A percentile compares a stretch with the other conserved stretches of the same genome.
Conservation (phyloP, 2,113 vertebrate genomes). For the rabbit (Oryctolagus cuniculus) region DNA sequence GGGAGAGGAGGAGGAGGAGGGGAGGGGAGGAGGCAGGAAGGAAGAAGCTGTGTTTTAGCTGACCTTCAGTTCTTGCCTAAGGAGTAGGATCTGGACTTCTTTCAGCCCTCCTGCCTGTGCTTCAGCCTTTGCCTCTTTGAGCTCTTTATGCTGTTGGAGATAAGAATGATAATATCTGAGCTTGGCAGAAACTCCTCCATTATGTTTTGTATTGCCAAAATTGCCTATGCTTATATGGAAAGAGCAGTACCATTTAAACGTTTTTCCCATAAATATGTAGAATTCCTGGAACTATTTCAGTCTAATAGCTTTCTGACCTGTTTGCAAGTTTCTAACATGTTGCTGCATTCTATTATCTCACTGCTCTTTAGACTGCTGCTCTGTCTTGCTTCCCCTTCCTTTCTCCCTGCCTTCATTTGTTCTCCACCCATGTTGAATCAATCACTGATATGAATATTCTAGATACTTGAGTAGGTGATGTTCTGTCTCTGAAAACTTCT, state of each 20-base stretch:
- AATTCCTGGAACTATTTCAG: background rate
- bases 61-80: background rate
- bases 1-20: too few relatives aligned
- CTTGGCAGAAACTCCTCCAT: background rate
- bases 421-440: background rate
- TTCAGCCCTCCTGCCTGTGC: background rate
- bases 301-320: background rate
- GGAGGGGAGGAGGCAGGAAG: too few relatives aligned
- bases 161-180: background rate
- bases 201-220: background rate
- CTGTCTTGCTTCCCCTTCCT: background rate
- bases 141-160: background rate
- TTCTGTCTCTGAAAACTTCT: constrained; percentile 28
- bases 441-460: background rate
- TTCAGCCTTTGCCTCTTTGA: background rate
- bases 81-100: background rate
- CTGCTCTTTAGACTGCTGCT: background rate
- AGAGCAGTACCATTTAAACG: background rate
- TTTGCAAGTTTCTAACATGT: background rate
- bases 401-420: background rate
- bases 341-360: background rate
- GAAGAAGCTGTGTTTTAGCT: background rate
- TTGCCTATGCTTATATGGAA: background rate
- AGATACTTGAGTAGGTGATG: background rate
- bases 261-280: background rate